Percentiles rank a stretch among this genome's conserved stretches.
phyloP scores from a whole-genome alignment of 2,888 invertebrate species.

The Metallyticus violacea region DNA sequence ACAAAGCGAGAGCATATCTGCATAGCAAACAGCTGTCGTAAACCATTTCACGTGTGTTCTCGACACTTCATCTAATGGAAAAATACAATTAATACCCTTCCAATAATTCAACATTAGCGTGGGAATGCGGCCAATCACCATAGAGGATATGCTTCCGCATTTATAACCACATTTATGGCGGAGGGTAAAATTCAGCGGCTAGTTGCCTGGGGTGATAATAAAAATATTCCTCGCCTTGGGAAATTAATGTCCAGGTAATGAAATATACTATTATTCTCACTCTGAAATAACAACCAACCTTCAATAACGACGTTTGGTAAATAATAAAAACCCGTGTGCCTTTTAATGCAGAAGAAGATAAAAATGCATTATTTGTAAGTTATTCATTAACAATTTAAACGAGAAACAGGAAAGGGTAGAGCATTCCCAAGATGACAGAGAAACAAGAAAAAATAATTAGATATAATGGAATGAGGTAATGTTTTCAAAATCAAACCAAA shows the following conservation, averaged over 20 bases:
- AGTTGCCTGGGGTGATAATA: not conserved
- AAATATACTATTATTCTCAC: not conserved
- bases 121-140: not conserved
- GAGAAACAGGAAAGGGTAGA: too few relatives aligned
- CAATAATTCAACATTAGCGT: constrained; percentile 12
- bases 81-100: not conserved
- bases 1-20: not conserved
- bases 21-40: not conserved
- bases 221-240: constrained; percentile 4
- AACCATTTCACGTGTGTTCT: not conserved
- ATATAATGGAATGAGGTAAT: too few relatives aligned
- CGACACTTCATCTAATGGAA: not conserved
- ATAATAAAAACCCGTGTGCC: not conserved
- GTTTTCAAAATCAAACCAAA: too few relatives aligned
- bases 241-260: constrained; percentile 11
- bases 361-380: not conserved
- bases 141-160: not conserved
- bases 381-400: too few relatives aligned
- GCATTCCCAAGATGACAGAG: too few relatives aligned
- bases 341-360: too few relatives aligned
- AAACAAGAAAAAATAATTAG: too few relatives aligned
- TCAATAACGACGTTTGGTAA: not conserved
- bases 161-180: not conserved
- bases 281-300: not conserved
- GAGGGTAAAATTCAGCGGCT: not conserved